These are phyloP conservation scores for Anaspis maculata DNA, from an alignment of 2,888 invertebrate genomes.

Conservation along the genomic window DNA sequence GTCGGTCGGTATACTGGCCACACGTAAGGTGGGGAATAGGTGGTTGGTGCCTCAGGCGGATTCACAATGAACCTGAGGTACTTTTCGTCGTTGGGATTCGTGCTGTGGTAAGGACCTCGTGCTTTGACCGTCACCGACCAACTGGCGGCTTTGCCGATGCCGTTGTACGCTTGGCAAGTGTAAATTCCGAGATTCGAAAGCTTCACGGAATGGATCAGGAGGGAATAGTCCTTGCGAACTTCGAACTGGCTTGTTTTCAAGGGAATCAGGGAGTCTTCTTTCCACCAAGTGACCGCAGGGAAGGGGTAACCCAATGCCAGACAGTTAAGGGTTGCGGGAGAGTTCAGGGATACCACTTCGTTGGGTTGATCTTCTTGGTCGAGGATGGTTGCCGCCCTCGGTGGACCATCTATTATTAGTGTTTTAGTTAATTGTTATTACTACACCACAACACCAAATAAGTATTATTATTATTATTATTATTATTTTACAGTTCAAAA, in stretches of 20 bases:
- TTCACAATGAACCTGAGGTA: constrained; percentile 53
- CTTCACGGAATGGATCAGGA: constrained; percentile 64
- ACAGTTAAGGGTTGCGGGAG: constrained; percentile 65
- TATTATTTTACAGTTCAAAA: too few species aligned
- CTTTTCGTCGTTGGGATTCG: constrained; percentile 47
- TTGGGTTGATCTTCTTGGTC: constrained; percentile 57
- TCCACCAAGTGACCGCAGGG: constrained; percentile 80
- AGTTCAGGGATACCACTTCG: constrained; percentile 62
- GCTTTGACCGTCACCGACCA: constrained; percentile 69
- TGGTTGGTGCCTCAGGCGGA: constrained; percentile 41
- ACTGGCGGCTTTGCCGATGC: constrained; percentile 60
- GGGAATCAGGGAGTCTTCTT: constrained; percentile 67
- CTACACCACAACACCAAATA: too few species aligned
- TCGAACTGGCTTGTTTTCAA: constrained; percentile 59
- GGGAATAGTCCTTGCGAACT: constrained; percentile 62
- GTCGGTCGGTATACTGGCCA: constrained; percentile 34
- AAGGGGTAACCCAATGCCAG: constrained; percentile 74
- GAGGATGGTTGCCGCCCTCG: constrained; percentile 55
- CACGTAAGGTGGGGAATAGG: constrained; percentile 7
- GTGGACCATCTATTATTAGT: constrained; percentile 18
- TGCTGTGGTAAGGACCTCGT: constrained; percentile 57
- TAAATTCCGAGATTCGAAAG: constrained; percentile 73
- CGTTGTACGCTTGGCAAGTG: constrained; percentile 85
- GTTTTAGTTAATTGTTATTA: constrained; percentile 12
- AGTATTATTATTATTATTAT: too few species aligned